phyloP scores from a whole-genome alignment of 2,888 invertebrate species.

The Drosophila neotestacea region DNA sequence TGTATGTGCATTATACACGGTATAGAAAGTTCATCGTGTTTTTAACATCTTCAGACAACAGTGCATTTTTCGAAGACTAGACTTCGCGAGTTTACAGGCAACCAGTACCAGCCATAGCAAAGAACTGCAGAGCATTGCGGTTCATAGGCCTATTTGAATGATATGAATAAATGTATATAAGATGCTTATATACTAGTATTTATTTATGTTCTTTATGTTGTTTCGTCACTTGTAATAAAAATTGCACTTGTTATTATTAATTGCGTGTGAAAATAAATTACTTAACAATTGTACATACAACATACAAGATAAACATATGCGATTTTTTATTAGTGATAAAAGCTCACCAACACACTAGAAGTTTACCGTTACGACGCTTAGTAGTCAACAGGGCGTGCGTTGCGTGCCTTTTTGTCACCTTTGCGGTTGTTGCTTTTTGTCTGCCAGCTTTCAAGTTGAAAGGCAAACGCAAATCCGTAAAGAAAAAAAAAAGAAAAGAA shows the following conservation, averaged over 20 bases:
- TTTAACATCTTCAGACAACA: not conserved
- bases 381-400: slow-evolving; percentile 45
- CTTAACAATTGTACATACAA: not conserved
- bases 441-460: slow-evolving; percentile 48
- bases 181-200: not conserved
- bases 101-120: slow-evolving; percentile 1
- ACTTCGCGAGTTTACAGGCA: slow-evolving; percentile 27
- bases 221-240: slow-evolving; percentile 5
- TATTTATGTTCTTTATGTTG: slow-evolving; percentile 1
- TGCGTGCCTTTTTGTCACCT: slow-evolving; percentile 48
- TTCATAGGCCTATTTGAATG: slow-evolving; percentile 30
- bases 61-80: slow-evolving; percentile 39
- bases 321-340: slow-evolving; percentile 29
- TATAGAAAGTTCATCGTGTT: not conserved
- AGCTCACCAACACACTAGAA: slow-evolving; percentile 24
- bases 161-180: slow-evolving; percentile 8
- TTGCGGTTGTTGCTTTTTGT: slow-evolving; percentile 31
- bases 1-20: not conserved
- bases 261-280: slow-evolving; percentile 14
- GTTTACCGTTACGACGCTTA: slow-evolving; percentile 43
- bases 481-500: slow-evolving; percentile 31
- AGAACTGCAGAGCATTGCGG: slow-evolving; percentile 17
- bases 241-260: slow-evolving; percentile 32
- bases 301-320: slow-evolving; percentile 4
- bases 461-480: slow-evolving; percentile 32